These are phyloP conservation scores for Brachyalestes nurse DNA, from an alignment of 2,797 vertebrate species.

Conservation along the genomic window DNA sequence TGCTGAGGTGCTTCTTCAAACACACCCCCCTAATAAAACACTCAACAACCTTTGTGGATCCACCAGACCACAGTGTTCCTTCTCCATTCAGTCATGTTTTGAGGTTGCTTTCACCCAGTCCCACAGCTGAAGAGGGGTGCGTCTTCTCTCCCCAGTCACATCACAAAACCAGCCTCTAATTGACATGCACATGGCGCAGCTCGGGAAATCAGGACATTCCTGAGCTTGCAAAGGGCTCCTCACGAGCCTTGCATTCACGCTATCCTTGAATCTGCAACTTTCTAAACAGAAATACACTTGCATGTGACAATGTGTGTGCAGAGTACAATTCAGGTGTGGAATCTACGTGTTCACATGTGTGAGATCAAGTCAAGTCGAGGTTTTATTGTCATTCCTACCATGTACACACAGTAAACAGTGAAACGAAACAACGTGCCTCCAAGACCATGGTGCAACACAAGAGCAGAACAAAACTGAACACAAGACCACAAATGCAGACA, in stretches of 20 bases:
- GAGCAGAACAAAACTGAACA: no score
- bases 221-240: not conserved
- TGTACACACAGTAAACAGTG: no score
- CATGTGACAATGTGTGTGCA: no score
- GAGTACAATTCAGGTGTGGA: no score
- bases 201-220: constrained; percentile 24
- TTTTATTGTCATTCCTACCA: no score
- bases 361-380: no score
- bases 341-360: no score
- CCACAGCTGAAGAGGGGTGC: not conserved
- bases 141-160: not conserved
- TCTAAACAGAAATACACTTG: no score
- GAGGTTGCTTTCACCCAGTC: not conserved
- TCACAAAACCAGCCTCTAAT: constrained; percentile 20
- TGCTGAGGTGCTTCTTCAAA: not conserved
- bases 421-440: no score
- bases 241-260: not conserved
- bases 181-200: constrained; percentile 18
- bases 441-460: no score
- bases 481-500: no score
- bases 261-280: not conserved
- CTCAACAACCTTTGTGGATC: not conserved
- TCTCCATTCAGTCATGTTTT: not conserved
- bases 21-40: not conserved
- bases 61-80: not conserved